Evolutionary conservation across 2,888 invertebrate genomes (phyloP), one percentile per base, ranked within the genome.

Genomic region (Gymnosoma rotundatum): DNA sequence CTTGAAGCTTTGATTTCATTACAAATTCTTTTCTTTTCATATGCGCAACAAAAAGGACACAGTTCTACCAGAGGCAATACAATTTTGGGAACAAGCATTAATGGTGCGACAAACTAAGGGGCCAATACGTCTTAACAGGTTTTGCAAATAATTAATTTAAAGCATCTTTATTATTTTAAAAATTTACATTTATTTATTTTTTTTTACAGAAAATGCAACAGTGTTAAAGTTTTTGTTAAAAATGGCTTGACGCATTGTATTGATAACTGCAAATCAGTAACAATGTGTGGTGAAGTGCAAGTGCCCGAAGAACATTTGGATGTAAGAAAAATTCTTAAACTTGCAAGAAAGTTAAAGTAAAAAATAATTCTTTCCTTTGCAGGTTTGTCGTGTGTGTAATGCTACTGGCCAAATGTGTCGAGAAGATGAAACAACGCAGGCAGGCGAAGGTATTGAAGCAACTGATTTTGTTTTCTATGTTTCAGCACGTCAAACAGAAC

Each of bases 381-480:
- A 97, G 97, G 95, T 96, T 0, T 99, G 98, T 90, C 95, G 97
- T 87, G 95, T 96, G 0, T 97, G 97, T 92, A 96, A 97, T 91
- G 95, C 95, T n/a, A 95, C 96, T 0, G 98, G 98, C 0, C 96
- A 96, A 90, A 94, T 96, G 89, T 98, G 98, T 90, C 93, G 95
- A 12, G 93, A 93, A 6, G 93, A 95, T 60, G 89, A 89, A 45
- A 93, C 92, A 32, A 94, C 94, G 16, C 91, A 91, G 48, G 93
- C 94, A 0, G 95, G 96, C 21, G 91, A 93, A 54, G 96, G 98
- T 4, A 95, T 97, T 18, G 93, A 94, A 73, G 95, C 96, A 87
- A 96, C 98, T 0, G 99, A 99, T 93, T 99, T 99, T 92, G 96
- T 99, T 1, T 95, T 99, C 87, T 99, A 99, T 92, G 98, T 99